These are phyloP conservation scores for Venustoraphidia nigricollis DNA, from an alignment of 2,888 invertebrate genomes.

Conservation along the genomic window DNA sequence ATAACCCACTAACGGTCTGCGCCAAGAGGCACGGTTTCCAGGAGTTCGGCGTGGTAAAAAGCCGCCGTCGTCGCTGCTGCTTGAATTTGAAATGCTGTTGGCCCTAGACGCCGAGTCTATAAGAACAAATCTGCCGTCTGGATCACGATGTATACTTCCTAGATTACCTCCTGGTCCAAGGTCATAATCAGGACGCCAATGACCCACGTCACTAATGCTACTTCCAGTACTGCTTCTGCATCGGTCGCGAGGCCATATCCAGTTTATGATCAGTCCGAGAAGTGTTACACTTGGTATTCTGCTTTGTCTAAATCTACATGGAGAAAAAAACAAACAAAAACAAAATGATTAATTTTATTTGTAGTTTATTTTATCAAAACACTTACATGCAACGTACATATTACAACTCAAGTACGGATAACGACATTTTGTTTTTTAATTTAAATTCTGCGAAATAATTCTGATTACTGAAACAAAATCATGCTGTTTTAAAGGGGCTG, in stretches of 20 bases:
- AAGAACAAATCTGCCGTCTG: conserved; percentile 61
- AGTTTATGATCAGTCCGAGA: conserved; percentile 49
- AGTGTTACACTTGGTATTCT: conserved; percentile 86
- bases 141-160: conserved; percentile 53
- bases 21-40: conserved; percentile 43
- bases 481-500: no score
- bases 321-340: conserved; percentile 4
- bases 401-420: no score
- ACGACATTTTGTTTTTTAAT: no score
- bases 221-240: conserved; percentile 35
- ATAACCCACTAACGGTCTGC: conserved; percentile 44
- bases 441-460: no score
- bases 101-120: conserved; percentile 36
- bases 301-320: conserved; percentile 76
- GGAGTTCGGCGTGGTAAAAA: conserved; percentile 49
- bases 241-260: conserved; percentile 63
- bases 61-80: conserved; percentile 60
- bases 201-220: conserved; percentile 14
- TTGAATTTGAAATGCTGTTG: conserved; percentile 40
- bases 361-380: no score
- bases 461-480: no score
- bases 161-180: conserved; percentile 28
- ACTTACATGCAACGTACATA: no score
- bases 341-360: neutral
- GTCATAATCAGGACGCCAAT: conserved; percentile 27